Evolutionary conservation across 2,888 invertebrate species (phyloP).

Genomic region (Malachius bipustulatus): DNA sequence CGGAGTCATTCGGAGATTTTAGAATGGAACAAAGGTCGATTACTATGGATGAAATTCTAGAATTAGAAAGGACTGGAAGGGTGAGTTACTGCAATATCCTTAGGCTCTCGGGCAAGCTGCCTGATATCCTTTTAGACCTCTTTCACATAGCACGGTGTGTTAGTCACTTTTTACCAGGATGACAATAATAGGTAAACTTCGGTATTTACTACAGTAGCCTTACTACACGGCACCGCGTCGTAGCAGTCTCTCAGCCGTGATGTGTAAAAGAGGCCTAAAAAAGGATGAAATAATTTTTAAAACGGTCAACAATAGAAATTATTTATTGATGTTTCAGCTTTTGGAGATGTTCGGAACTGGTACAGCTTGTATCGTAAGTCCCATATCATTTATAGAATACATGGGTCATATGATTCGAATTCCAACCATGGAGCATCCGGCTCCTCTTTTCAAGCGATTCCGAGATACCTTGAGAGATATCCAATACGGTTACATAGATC

Average conservation of each 20-base stretch:
- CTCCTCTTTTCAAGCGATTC: constrained; percentile 62
- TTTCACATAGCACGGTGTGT: too few relatives aligned
- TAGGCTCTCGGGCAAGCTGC: too few relatives aligned
- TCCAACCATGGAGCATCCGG: constrained; percentile 62
- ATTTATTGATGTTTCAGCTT: constrained; percentile 52
- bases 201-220: too few relatives aligned
- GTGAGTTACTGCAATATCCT: too few relatives aligned
- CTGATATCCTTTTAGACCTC: too few relatives aligned
- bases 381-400: constrained; percentile 78
- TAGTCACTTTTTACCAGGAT: too few relatives aligned
- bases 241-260: too few relatives aligned
- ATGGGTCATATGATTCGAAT: constrained; percentile 52
- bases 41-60: constrained; percentile 71
- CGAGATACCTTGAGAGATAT: constrained; percentile 72
- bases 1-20: constrained; percentile 74
- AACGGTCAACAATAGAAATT: too few relatives aligned
- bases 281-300: too few relatives aligned
- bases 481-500: constrained; percentile 75
- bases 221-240: too few relatives aligned
- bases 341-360: constrained; percentile 97
- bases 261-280: too few relatives aligned
- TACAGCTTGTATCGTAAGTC: constrained; percentile 91
- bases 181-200: too few relatives aligned
- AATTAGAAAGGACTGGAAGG: constrained; percentile 64
- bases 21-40: constrained; percentile 68